Evolutionary conservation across 2,888 invertebrate species (phyloP), one percentile per base, ranked within the genome.

Genomic region (Amiota mariae): DNA sequence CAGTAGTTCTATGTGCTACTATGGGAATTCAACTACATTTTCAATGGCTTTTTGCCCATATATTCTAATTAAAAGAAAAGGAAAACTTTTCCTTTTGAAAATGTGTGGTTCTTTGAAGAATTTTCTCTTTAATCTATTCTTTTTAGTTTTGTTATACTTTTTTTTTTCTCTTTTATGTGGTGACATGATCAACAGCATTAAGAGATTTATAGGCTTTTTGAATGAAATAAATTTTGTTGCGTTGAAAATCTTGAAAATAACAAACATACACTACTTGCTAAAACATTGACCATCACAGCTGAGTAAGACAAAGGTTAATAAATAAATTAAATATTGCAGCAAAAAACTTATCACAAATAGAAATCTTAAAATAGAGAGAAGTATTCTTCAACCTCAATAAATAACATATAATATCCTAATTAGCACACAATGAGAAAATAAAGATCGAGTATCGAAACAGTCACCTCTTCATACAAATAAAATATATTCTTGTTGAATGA

Each of bases 61-160:
- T 54, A 68, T 68, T 68, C 54, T 68, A 51, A 68, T 68, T 68
- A 68, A 54, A 36, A 6, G 36, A 36, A 36, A 24, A 18, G n/a
- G 15, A 36, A 63, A 63, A 63, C 6, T 10, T 48, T 66, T 10
- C 48, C 11, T 18, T 20, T 11, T 6, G 24, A n/a, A 59, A 18
- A 59, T 24, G 18, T 24, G 18, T 59, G 20, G 18, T 24, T 11
- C 59, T 54, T 54, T 54, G 36, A 36, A 36, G 36, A 36, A 36
- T 36, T 6, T 36, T 36, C 36, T 36, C 36, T 36, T 6, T 36
- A 6, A 36, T 36, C 36, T 36, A 36, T 36, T 36, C 8, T 36
- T 6, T 36, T 4, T 6, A 36, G 6, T 36, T 36, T 6, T 36
- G 36, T 0, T 36, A 0, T 36, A 24, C 3, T 24, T 6, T 6